Conservation (phyloP, 1,140 invertebrate genomes). For the Orussus abietinus region DNA sequence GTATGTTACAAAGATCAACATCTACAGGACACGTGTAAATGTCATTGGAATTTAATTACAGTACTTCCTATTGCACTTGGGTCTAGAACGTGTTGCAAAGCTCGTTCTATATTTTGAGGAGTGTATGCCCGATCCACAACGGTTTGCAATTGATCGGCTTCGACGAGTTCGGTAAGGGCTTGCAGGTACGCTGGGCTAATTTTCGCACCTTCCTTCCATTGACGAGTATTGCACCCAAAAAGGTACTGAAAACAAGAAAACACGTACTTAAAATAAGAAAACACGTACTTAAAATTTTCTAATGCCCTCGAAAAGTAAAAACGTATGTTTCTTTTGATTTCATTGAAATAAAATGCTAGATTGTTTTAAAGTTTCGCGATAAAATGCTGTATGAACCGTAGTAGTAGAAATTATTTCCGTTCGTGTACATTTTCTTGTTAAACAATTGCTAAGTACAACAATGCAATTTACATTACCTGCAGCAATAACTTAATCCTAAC, state of each 20-base stretch:
- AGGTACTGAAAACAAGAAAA: constrained; percentile 34
- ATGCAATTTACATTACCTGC: constrained; percentile 40
- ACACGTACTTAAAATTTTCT: too few species aligned
- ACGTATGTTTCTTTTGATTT: too few species aligned
- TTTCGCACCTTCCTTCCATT: constrained; percentile 51
- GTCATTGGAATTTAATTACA: constrained; percentile 65
- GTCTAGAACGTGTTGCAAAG: constrained; percentile 64
- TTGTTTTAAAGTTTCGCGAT: not conserved
- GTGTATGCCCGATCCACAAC: constrained; percentile 64
- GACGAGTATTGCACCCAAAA: constrained; percentile 39
- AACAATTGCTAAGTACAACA: too few species aligned
- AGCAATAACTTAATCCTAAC: constrained; percentile 48
- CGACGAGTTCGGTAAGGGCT: constrained; percentile 53
- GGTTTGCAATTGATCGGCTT: constrained; percentile 56
- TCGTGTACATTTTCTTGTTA: too few species aligned
- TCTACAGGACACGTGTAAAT: constrained; percentile 3
- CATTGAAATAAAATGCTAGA: not conserved
- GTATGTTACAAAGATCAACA: not conserved
- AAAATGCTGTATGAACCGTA: not conserved
- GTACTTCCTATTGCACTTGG: constrained; percentile 69
- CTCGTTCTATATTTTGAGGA: constrained; percentile 66
- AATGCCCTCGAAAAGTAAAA: too few species aligned
- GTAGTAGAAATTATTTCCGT: too few species aligned
- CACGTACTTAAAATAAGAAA: constrained; percentile 11
- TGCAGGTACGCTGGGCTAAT: constrained; percentile 52